Base-by-base conservation (phyloP, 2,113 vertebrate genomes). In the Phainopepla nitens region DNA sequence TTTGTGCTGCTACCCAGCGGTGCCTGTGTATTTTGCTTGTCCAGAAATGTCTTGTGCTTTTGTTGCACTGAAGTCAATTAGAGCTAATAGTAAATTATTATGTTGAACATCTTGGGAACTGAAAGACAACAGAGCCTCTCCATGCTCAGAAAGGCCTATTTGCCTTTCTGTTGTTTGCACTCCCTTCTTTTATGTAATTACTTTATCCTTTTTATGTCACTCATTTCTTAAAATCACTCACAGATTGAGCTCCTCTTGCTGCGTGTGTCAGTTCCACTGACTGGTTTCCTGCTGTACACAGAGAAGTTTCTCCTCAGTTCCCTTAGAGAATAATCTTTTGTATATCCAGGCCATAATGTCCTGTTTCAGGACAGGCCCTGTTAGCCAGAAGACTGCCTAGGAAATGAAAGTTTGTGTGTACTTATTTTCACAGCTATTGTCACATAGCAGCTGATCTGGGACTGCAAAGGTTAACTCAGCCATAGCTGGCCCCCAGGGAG, bases 21-120 rank as follows among this genome's bases (percentile, higher is more conserved):
- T 22, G 70, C 29, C 11, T 58, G 17, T 76, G 84, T 60, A 24
- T 85, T 91, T 90, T 81, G 44, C 44, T 93, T 60, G 50, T 82
- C 73, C 87, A 73, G 68, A 87, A 79, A 95, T 41, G 73, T 80
- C 60, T 91, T 42, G 73, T 92, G 41, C 84, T 87, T 95, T 90
- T 95, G 50, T 90, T 82, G 73, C 57, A 41, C 11, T 61, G 22
- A 92, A 90, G 82, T 94, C 60, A 68, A 50, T 95, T 94, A 91
- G 64, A 64, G 36, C 14, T 90, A 72, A 91, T 88, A 66, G 80
- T 91, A 86, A 93, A 91, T 64, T 45, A 83, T 90, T 64, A 89
- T 29, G n/a, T 56, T 70, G 60, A 86, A 61, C 70, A 81, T 89
- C 70, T 78, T 60, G 78, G 58, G 85, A 79, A 33, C 66, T 83